Percentiles rank a stretch among this genome's conserved stretches.
Conservation (phyloP, 2,113 vertebrate species). For the Dolichallabes microphthalmus region DNA sequence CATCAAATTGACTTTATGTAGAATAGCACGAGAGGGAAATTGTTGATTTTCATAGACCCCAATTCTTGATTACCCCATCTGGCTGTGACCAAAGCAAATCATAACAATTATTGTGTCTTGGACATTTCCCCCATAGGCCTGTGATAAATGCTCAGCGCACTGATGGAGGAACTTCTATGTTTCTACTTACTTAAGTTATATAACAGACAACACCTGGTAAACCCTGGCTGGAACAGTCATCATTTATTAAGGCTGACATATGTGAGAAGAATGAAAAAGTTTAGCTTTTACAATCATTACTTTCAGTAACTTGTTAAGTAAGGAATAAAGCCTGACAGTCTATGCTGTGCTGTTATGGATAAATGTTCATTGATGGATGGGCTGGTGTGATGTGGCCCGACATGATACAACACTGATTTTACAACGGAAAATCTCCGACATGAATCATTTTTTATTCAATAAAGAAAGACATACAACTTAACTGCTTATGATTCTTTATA, state of each 20-base stretch:
- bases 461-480: not conserved
- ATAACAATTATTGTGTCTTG: conserved; percentile 49
- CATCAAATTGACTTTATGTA: conserved; percentile 56
- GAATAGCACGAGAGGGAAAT: conserved; percentile 40
- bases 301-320: conserved; percentile 14
- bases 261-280: conserved; percentile 6
- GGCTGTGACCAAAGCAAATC: conserved; percentile 53
- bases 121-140: not conserved
- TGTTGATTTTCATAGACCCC: conserved; percentile 53
- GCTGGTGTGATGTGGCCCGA: not conserved
- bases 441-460: not conserved
- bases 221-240: conserved; percentile 28
- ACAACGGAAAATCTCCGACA: not conserved
- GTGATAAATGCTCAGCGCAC: conserved; percentile 31
- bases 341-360: not conserved
- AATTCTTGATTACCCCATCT: conserved; percentile 53
- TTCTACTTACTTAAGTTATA: conserved; percentile 46
- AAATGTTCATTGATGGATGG: not conserved
- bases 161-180: conserved; percentile 35
- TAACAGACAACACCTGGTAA: conserved; percentile 12
- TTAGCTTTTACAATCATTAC: not conserved
- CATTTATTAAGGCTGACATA: conserved; percentile 19
- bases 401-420: not conserved
- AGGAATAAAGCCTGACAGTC: not conserved
- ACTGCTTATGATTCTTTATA: not conserved